Evolutionary conservation across 2,888 invertebrate genomes (phyloP).

Genomic region (Drosophila peninsularis): DNA sequence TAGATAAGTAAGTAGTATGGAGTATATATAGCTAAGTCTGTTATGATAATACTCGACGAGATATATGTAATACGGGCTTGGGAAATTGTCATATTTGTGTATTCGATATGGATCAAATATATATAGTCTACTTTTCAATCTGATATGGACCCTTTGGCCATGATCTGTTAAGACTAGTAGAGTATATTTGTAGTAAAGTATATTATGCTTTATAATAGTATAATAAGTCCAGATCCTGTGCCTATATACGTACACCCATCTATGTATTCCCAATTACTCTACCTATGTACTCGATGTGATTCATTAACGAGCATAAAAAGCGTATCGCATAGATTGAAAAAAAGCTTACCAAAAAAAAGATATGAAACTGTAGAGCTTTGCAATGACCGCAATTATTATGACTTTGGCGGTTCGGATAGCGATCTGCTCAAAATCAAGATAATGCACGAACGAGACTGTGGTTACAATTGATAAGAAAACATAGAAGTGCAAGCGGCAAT

Average conservation of each 20-base stretch:
- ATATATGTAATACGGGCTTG: too few relatives aligned
- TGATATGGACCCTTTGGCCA: too few relatives aligned
- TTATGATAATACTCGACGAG: neutral
- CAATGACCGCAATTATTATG: conserved; percentile 16
- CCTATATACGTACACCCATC: too few relatives aligned
- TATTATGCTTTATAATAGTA: too few relatives aligned
- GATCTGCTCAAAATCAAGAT: conserved; percentile 2
- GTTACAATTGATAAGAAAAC: conserved; percentile 12
- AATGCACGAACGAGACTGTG: conserved; percentile 12
- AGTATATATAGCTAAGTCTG: neutral
- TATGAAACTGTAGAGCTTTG: conserved; percentile 1
- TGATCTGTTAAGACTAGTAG: too few relatives aligned
- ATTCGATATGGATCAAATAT: too few relatives aligned
- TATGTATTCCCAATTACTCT: too few relatives aligned
- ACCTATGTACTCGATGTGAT: too few relatives aligned
- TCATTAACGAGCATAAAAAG: neutral
- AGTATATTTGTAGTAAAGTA: too few relatives aligned
- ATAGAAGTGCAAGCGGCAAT: conserved; percentile 1
- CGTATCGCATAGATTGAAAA: neutral
- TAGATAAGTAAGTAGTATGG: conserved; percentile 89
- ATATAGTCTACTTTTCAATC: too few relatives aligned
- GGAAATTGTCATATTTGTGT: too few relatives aligned
- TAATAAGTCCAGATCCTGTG: too few relatives aligned
- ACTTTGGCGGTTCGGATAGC: conserved; percentile 17
- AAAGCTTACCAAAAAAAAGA: neutral